Base-by-base conservation (phyloP, 2,888 invertebrate species). In the Plebejus melissa region DNA sequence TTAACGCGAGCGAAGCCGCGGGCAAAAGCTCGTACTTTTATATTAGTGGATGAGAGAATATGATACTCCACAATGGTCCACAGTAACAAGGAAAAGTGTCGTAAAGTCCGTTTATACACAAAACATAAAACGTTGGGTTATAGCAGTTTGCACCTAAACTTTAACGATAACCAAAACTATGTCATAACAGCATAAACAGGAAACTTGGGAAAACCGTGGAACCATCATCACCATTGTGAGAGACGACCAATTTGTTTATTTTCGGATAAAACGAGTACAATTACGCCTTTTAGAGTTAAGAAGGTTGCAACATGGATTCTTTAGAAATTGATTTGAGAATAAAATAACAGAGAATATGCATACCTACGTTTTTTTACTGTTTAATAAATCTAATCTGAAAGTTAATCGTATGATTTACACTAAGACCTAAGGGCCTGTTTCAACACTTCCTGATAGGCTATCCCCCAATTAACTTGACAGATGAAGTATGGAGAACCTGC, bases 111-210 rank as follows among this genome's bases (percentile, higher is more conserved):
- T 41, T 28, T 46, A 71, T 28, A 71, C 46, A 70, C 70, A 71
- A 46, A 41, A 22, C 71, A 71, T 71, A 71, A 71, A 71, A 41
- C 71, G n/a, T 7, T 65, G 65, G 65, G 46, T 46, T 41, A 71
- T 46, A 71, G 28, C 71, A 41, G 71, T 71, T 71, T 46, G 22
- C 71, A 72, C 54, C 54, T 72, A 54, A 72, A 72, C 54, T 71
- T 71, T 71, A 71, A 46, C 72, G 54, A 50, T 72, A 54, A 54
- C 72, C 54, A 72, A 72, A 54, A 72, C 71, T 71, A 72, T 54
- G 54, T 54, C 16, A 54, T 72, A 72, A 72, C 72, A 46, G 28
- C 46, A 32, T 50, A 72, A 72, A 72, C 72, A 72, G 72, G 72
- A 72, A 72, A 72, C 72, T 16, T 16, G 50, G 72, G 72, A 72